Evolutionary conservation across 2,113 vertebrate genomes (phyloP).

Genomic region (Xenopus laevis): DNA sequence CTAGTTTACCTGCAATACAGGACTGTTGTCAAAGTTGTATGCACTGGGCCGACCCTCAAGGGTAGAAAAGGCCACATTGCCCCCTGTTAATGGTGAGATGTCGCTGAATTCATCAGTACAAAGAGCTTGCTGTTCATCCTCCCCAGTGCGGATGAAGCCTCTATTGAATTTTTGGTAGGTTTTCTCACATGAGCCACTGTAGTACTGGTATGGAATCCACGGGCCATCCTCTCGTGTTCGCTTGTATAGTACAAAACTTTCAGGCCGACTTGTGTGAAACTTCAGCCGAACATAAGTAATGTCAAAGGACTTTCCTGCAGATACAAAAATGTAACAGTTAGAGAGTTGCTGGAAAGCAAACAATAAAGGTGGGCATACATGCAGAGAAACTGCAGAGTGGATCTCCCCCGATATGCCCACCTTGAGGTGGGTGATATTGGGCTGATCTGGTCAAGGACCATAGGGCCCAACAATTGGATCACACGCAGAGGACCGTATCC

Average conservation of each 20-base stretch:
- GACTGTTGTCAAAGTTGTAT: constrained; percentile 95
- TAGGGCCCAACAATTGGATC: too few species aligned
- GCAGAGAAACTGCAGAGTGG: too few species aligned
- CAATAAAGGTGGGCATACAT: background rate
- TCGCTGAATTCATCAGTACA: constrained; percentile 98
- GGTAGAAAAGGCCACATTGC: constrained; percentile 94
- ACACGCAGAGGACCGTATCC: background rate
- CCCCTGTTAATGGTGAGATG: constrained; percentile 93
- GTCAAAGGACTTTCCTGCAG: constrained; percentile 89
- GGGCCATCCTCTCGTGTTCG: constrained; percentile 75
- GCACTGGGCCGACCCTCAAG: constrained; percentile 91
- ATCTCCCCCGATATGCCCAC: too few species aligned
- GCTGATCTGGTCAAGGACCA: too few species aligned
- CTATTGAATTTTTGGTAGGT: constrained; percentile 78
- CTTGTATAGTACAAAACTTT: constrained; percentile 96
- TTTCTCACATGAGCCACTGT: constrained; percentile 94
- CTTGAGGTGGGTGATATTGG: too few species aligned
- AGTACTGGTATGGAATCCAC: constrained; percentile 94
- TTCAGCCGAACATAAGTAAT: constrained; percentile 95
- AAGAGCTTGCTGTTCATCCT: constrained; percentile 89
- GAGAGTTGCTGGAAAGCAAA: background rate
- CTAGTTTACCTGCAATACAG: constrained; percentile 82
- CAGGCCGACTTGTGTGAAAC: constrained; percentile 95
- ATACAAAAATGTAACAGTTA: background rate
- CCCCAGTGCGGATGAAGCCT: constrained; percentile 85